Conservation (phyloP, 2,888 invertebrate species). For the Pedicia rivosa region DNA sequence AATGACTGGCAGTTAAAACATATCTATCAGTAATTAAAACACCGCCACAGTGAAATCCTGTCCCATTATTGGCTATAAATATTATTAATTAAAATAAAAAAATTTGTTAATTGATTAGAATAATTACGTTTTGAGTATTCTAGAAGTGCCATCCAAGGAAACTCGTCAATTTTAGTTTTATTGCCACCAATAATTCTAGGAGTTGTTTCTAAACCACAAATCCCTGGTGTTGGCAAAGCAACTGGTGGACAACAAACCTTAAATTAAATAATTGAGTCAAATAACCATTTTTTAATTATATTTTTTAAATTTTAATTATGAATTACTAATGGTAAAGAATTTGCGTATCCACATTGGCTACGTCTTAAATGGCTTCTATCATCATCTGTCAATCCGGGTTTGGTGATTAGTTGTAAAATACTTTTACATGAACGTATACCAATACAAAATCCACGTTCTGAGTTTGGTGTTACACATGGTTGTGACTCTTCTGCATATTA, state of each 20-base stretch:
- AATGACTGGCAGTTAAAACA: slow-evolving; percentile 19
- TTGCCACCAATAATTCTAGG: slow-evolving; percentile 40
- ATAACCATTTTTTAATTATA: slow-evolving; percentile 3
- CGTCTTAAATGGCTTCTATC: not conserved
- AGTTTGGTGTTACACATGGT: slow-evolving; percentile 21
- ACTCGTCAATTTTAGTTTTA: slow-evolving; percentile 37
- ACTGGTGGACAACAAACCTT: slow-evolving; percentile 4
- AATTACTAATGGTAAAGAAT: not conserved
- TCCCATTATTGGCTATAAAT: slow-evolving; percentile 32
- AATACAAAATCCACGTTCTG: slow-evolving; percentile 24
- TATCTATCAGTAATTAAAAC: slow-evolving; percentile 9
- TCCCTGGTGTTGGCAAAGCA: slow-evolving; percentile 2
- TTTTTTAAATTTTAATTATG: not conserved
- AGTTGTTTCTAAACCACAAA: slow-evolving; percentile 10
- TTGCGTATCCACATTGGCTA: slow-evolving; percentile 4
- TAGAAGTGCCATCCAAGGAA: slow-evolving; percentile 24
- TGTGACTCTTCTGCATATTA: too few relatives aligned
- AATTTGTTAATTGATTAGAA: not conserved
- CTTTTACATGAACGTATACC: slow-evolving; percentile 20
- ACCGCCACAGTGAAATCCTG: slow-evolving; percentile 45
- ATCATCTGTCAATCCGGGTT: slow-evolving; percentile 22
- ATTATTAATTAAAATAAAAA: not conserved
- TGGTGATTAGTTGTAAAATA: slow-evolving; percentile 26
- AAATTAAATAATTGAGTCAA: not conserved
- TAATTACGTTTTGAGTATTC: slow-evolving; percentile 25